Evolutionary conservation across 2,797 vertebrate species (phyloP), one percentile per base, ranked within the genome.

Genomic region (Serranus cabrilla): DNA sequence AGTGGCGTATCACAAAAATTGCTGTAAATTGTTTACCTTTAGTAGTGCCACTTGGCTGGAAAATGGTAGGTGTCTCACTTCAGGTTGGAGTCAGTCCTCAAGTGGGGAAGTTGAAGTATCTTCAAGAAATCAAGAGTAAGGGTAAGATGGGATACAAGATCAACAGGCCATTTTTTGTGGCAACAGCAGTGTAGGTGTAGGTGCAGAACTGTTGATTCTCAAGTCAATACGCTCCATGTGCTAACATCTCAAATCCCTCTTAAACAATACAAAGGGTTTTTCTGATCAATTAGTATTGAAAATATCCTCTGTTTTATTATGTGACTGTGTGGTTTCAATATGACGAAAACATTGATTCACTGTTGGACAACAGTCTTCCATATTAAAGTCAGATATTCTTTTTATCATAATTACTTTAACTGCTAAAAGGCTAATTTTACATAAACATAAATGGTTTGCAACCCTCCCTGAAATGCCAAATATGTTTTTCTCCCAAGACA

Each of bases 111-210:
- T 43, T 40, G n/a, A 71, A 76, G 51, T 71, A 40, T 54, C 10
- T 78, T 23, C 31, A 59, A 54, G 23, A 39, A 51, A 18, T 71
- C 23, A 59, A 71, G 4, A 64, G n/a, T 37, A 16, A 65, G 20
- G 18, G 17, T 6, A 20, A 52, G 17, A 27, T 21, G 54, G 20
- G 27, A 17, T 23, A 27, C n/a, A 21, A 58, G 12, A 31, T 40
- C 12, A 21, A 31, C 20, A 68, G 23, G 27, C 0, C 0, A 13
- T 61, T 27, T n/a, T 47, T 10, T 45, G 27, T 21, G 0, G 5
- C 4, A 10, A 11, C 5, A 55, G 40, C 21, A 20, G 5, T 55
- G 46, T 42, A 42, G 52, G 7, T 42, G 40, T 16, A 45, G 25
- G 27, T 20, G 27, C 20, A 11, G 43, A 20, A 21, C 45, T 57